Evolutionary conservation across 2,113 vertebrate species (phyloP), one percentile per base, ranked within the genome.

Genomic region (Pyrgilauda ruficollis): DNA sequence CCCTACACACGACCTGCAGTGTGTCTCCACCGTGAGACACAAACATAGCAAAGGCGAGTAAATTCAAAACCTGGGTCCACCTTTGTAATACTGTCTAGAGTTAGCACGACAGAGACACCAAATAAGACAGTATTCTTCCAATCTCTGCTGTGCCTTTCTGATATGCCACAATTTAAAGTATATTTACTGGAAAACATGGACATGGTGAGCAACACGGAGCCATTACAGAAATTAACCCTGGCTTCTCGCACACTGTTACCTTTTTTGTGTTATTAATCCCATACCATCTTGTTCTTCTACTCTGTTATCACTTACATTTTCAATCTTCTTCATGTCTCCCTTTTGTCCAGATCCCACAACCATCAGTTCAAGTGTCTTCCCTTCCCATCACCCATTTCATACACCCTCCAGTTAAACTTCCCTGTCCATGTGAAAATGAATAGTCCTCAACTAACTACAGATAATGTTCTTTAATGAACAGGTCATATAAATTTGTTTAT

Each of bases 291-390:
- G 33, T 37, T 68, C 35, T 94, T 85, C 39, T 69, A 56, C 24
- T 73, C 8, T 3, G 5, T 47, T 73, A 89, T 63, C 87, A 58
- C 75, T 94, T 77, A 90, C 7, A 21, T 50, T 68, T 86, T 83
- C 59, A 79, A 93, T 80, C 93, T 94, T 90, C 95, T 95, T 95
- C 74, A 78, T 76, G 44, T 95, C 21, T 39, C 66, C 43, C 79
- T 37, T 27, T 85, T 81, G 35, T 14, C 77, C 89, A 73, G 53
- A 89, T 37, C 33, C 59, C 47, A 73, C 24, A 96, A 85, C 33
- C 43, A 39, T 88, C 91, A 86, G 73, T 93, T 94, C 91, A 18
- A 19, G 3, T 9, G 52, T 50, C 37, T 87, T 89, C 78, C 50
- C 49, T 92, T 84, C 58, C 62, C 68, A 79, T 39, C 44, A 28